Base-by-base conservation (phyloP, 2,888 invertebrate genomes). In the Scelioninae gen. 2 region DNA sequence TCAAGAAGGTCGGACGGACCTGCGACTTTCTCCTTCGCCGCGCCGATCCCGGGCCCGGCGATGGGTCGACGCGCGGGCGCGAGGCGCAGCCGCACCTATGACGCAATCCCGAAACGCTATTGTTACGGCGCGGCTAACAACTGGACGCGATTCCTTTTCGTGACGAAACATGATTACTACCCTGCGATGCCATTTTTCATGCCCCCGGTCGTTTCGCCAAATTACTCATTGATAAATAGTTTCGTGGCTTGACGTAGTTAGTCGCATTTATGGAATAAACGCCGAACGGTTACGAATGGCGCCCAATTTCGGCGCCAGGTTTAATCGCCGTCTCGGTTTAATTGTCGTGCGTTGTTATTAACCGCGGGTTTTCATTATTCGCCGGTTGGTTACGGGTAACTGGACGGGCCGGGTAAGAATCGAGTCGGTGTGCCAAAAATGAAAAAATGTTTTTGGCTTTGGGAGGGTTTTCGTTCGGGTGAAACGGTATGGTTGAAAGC, bases 11-110 rank as follows among this genome's bases (percentile, higher is more conserved):
- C 60, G 48, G 58, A 22, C 60, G 48, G 58, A 22, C 65, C 25
- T 55, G 60, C 35, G 69, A 74, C 77, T 77, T 78, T 77, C 77
- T 71, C 74, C 43, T 64, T 52, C 60, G 28, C 48, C 9, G 28
- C 63, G 65, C 76, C 73, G 75, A 75, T 73, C 75, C 68, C 64
- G 50, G 60, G 60, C 35, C 71, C 63, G 58, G 33, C 73, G 73
- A 74, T 72, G 73, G 65, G 73, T 78, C 64, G 74, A 78, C 63
- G 41, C n/a, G 43, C 60, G 39, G 67, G 68, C 46, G 67, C 65
- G 68, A 73, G 68, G n/a, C n/a, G n/a, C n/a, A 52, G 73, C 69
- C 69, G 73, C 69, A 65, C 69, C 65, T 69, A 69, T 63, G 69
- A 74, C 61, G 68, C 22, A 73, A 69, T 39, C 28, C 69, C 55